Evolutionary conservation across 1,140 invertebrate genomes (phyloP), one percentile per base, ranked within the genome.

Genomic region (Dufourea novaeangliae): DNA sequence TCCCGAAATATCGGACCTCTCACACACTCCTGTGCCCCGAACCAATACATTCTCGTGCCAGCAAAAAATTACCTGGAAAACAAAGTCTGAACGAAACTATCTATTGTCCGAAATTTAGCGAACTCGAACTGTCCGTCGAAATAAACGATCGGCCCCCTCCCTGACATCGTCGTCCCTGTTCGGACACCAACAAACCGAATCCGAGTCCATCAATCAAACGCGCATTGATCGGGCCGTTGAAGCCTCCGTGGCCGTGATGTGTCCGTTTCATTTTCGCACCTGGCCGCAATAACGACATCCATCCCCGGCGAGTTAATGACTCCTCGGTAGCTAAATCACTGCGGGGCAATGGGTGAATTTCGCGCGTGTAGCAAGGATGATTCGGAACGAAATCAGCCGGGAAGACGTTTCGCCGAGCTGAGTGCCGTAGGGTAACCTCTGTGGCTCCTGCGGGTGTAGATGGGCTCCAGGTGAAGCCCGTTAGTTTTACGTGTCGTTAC

Each of bases 401-500:
- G 76, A 79, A 77, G 67, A 72, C 34, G 66, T 25, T 25, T 1
- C 7, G 20, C 32, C n/a, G n/a, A n/a, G n/a, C n/a, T n/a, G n/a
- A n/a, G n/a, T n/a, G n/a, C n/a, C n/a, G n/a, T n/a, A n/a, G n/a
- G n/a, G n/a, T n/a, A n/a, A n/a, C n/a, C n/a, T n/a, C 8, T 44
- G 41, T 41, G 54, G 59, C 57, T 73, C 57, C 71, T 41, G 80
- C 76, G 83, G 83, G 84, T 77, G 68, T 82, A 71, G 79, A 85
- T 70, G 75, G 61, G 61, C 79, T 32, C 25, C 37, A 44, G 75
- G 74, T 71, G 37, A 75, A 84, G 74, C 85, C 89, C 90, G 90
- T 90, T 91, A 90, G 87, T 88, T 88, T 90, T 86, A 88, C 85
- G 86, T 89, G 89, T 91, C 89, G 90, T 90, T 91, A 90, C 89